Percentiles rank a stretch among this genome's conserved stretches.
These are phyloP conservation scores for Amyelois transitella DNA, from an alignment of 1,140 invertebrate genomes.

Conservation along the genomic window DNA sequence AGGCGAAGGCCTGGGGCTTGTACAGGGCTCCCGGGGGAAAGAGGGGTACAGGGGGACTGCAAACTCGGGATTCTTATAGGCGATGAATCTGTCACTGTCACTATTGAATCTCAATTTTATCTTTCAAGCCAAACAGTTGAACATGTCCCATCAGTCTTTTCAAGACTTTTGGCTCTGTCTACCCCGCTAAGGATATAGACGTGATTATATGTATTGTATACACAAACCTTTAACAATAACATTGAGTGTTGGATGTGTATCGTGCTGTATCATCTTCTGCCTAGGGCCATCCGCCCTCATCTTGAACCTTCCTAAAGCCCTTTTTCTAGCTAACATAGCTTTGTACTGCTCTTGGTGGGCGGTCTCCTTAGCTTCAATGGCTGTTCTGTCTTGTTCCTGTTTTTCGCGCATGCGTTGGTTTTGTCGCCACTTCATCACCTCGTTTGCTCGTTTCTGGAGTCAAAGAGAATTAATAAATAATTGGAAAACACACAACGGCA, in stretches of 20 bases:
- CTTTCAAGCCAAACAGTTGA: no score
- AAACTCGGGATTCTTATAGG: no score
- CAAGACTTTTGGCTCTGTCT: no score
- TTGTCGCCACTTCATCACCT: constrained; percentile 81
- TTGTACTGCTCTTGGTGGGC: constrained; percentile 83
- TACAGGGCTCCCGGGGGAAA: no score
- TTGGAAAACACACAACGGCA: no score
- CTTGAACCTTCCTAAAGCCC: constrained; percentile 75
- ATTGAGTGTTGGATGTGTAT: constrained; percentile 64
- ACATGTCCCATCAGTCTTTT: no score
- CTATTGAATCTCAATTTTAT: no score
- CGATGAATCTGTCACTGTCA: no score
- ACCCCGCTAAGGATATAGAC: no score
- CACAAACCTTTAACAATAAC: constrained; percentile 73
- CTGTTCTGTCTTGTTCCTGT: constrained; percentile 76
- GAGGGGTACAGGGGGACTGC: no score
- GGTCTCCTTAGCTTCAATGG: constrained; percentile 80
- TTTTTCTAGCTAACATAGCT: constrained; percentile 77
- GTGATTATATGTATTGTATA: background rate
- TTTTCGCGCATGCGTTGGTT: constrained; percentile 77
- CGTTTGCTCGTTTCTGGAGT: constrained; percentile 79
- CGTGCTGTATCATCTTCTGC: constrained; percentile 75
- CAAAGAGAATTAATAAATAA: background rate
- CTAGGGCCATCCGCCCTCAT: constrained; percentile 70
- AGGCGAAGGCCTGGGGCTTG: no score